Conservation (phyloP, 1,140 invertebrate species). For the Anoplolepis gracilipes region DNA sequence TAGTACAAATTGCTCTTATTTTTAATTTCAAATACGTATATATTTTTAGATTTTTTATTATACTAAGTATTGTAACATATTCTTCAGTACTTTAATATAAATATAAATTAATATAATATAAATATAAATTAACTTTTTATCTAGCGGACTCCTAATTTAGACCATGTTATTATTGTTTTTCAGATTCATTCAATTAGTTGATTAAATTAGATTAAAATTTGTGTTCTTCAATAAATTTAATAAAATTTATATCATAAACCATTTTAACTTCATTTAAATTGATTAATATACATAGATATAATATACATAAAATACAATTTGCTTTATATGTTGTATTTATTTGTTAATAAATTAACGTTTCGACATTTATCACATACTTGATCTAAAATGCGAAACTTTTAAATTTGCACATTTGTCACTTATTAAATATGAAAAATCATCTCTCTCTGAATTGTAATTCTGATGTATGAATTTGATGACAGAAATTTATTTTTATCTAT, state of each 20-base stretch:
- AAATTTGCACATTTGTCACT: too few relatives aligned
- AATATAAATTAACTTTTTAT: background rate
- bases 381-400: too few relatives aligned
- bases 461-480: too few relatives aligned
- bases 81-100: background rate
- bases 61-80: background rate
- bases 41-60: background rate
- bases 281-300: background rate
- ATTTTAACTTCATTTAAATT: background rate
- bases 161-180: background rate
- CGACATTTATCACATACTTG: too few relatives aligned
- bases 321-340: background rate
- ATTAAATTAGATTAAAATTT: background rate
- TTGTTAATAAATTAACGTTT: background rate
- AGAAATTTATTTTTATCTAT: too few relatives aligned
- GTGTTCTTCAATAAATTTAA: background rate
- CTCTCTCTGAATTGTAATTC: too few relatives aligned
- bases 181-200: too few relatives aligned
- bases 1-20: background rate
- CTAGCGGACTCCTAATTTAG: background rate
- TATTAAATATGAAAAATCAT: too few relatives aligned
- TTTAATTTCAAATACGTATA: background rate
- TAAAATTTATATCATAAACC: background rate
- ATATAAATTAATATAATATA: too few relatives aligned
- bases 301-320: background rate